A percentile compares a stretch with the other conserved stretches of the same genome.
Conservation (phyloP, 2,113 vertebrate species). For the Beaufortia kweichowensis region DNA sequence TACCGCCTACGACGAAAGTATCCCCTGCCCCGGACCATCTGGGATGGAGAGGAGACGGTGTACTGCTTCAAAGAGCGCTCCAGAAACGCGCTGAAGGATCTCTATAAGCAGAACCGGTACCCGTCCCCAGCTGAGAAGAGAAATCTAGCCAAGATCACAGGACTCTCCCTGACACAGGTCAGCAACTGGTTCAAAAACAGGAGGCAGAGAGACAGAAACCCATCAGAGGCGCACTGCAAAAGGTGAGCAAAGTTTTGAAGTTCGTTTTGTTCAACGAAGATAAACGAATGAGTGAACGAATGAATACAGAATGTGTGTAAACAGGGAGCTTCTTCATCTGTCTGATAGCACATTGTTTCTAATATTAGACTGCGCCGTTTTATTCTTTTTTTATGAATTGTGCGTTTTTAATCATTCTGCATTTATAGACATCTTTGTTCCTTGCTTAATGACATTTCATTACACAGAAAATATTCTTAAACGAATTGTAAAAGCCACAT, state of each 20-base stretch:
- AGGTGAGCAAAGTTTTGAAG: constrained; percentile 73
- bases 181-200: constrained; percentile 99
- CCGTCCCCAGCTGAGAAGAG: constrained; percentile 95
- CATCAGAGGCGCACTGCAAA: constrained; percentile 92
- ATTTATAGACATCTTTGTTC: too few species aligned
- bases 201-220: constrained; percentile 95
- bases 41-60: constrained; percentile 99
- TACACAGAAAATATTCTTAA: not conserved
- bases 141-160: constrained; percentile 95
- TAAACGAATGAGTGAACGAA: too few species aligned
- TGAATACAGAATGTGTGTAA: not conserved
- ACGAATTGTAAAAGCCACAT: not conserved
- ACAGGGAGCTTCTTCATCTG: too few species aligned
- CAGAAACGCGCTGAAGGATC: constrained; percentile 96
- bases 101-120: constrained; percentile 96
- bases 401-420: too few species aligned
- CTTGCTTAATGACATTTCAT: too few species aligned
- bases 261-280: too few species aligned
- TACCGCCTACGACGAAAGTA: constrained; percentile 97
- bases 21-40: constrained; percentile 96
- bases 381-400: too few species aligned
- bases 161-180: constrained; percentile 97
- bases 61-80: constrained; percentile 99
- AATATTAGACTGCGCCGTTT: too few species aligned
- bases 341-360: too few species aligned